Evolutionary conservation across 1,140 invertebrate species (phyloP), one percentile per base, ranked within the genome.

Genomic region (Magallana angulata): DNA sequence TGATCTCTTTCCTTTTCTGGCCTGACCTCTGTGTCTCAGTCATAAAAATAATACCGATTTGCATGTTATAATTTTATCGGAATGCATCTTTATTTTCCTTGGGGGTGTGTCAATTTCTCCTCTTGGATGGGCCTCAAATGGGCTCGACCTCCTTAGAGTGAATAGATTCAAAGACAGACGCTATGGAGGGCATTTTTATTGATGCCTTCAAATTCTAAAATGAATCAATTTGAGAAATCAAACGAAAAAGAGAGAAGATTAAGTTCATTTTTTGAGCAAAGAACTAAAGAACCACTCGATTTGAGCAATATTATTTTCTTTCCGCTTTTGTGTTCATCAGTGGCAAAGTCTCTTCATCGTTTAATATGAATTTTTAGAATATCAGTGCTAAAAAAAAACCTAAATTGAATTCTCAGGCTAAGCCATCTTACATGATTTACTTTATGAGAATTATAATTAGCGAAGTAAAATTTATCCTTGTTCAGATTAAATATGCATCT

Each of bases 91-190:
- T 30, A 76, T 76, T 76, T 76, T 76, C 68, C 24, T 76, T 76
- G 68, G 68, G 68, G 68, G 68, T 76, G 68, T 76, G 68, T 76
- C 68, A 36, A 76, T 76, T 76, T 76, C 68, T 76, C 36, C 68
- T 76, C 68, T 30, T 76, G 24, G 68, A 30, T 76, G 68, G 36
- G 11, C 68, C 68, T 76, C 68, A 76, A 76, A 76, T 76, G 24
- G 68, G 24, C 7, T 76, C 68, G 68, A 76, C 68, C 68, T 76
- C 68, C 18, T 76, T 36, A 30, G 24, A 76, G 11, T 76, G 68
- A 76, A 76, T 30, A 76, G 68, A 76, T 76, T 76, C 18, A 76
- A 76, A 76, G 68, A 76, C 68, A 76, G 24, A 18, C 24, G 36
- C 68, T 76, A 12, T 76, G 18, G 68, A 76, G 68, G 68, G 68